Conservation (phyloP, 2,113 vertebrate species). For the Donacobius atricapilla region DNA sequence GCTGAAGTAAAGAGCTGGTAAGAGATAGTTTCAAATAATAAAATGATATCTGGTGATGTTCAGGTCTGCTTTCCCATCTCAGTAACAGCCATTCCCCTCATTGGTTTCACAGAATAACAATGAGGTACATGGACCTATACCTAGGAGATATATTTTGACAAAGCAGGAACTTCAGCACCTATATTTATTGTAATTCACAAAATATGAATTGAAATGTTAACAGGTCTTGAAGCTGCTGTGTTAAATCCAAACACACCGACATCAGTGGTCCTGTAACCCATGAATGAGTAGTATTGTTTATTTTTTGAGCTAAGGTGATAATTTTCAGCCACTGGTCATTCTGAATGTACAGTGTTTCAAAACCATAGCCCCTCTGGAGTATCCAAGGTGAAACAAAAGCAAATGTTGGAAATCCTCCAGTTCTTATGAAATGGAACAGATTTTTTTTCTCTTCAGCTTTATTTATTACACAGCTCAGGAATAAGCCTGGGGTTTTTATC, state of each 20-base stretch:
- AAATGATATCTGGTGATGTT: not conserved
- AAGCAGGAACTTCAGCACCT: not conserved
- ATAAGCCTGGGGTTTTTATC: not conserved
- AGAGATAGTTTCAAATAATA: not conserved
- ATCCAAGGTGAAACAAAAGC: constrained; percentile 12
- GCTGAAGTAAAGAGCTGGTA: not conserved
- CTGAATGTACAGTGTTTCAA: not conserved
- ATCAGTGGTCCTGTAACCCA: not conserved
- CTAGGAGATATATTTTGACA: not conserved
- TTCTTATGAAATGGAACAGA: not conserved
- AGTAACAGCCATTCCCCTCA: not conserved
- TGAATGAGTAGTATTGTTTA: not conserved
- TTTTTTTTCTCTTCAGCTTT: not conserved
- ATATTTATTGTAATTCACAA: constrained; percentile 1
- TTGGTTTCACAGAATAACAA: not conserved
- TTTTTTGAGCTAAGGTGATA: constrained; percentile 7
- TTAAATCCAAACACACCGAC: not conserved
- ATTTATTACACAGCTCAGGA: not conserved
- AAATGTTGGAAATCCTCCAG: not conserved
- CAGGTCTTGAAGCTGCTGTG: not conserved
- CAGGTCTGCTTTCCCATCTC: not conserved
- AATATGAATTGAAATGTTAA: not conserved
- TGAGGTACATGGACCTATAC: not conserved
- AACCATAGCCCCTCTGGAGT: not conserved
- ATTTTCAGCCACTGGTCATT: not conserved